Evolutionary conservation across 2,113 vertebrate genomes (phyloP), one percentile per base, ranked within the genome.

Genomic region (Pelecanus crispus): DNA sequence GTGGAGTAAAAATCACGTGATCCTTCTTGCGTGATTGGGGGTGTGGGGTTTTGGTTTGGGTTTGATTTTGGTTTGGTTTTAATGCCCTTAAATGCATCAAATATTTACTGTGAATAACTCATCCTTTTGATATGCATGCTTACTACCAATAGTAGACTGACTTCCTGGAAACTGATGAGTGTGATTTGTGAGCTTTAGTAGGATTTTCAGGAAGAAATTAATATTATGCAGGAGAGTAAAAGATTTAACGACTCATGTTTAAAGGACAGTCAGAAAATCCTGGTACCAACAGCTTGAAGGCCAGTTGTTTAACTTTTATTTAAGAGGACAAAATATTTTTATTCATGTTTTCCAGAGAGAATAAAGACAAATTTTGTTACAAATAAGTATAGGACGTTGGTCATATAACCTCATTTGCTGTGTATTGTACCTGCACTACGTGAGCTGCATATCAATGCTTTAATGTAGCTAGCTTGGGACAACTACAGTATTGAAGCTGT

Each of bases 221-320:
- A 2, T 82, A 25, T 81, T 79, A 13, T 20, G 4, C 13, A 79
- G 62, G 31, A 70, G 28, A 72, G 10, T 63, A 70, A 47, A 87
- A 75, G 40, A 26, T 71, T 32, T 63, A 61, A 45, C 1, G 6
- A 22, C 7, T 77, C 0, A 0, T 20, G 1, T 78, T 73, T 74
- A 74, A 86, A 86, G 20, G 45, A 53, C 36, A 84, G n/a, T 45
- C 11, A 80, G 44, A 67, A 90, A 88, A 61, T 91, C 14, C 10
- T 88, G 24, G 21, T 92, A n/a, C 42, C 32, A 24, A 24, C 29
- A 86, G 29, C 24, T 38, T 58, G 10, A 62, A 70, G 52, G 56
- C 45, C 59, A 74, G 10, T 45, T 47, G 6, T 75, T 66, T 28
- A 75, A 38, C 17, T 42, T 44, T 12, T 42, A 45, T 81, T 65